Base-by-base conservation (phyloP, 2,113 vertebrate genomes). In the Puntigrus tetrazona region DNA sequence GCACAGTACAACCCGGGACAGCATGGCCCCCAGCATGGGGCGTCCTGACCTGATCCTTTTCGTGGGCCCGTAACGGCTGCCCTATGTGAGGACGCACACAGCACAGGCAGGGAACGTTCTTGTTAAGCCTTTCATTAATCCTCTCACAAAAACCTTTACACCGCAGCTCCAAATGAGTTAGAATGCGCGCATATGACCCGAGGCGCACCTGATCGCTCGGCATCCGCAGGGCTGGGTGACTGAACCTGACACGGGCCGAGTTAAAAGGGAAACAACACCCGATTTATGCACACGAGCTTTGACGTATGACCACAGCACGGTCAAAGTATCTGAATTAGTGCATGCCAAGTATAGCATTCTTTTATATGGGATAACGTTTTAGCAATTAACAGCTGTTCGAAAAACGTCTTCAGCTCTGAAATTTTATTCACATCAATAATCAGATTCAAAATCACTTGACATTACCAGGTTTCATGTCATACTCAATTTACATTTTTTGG, bases 71-170 rank as follows among this genome's bases (percentile, higher is more conserved):
- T 20, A 20, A 59, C 55, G 25, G 11, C 65, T 69, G 65, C 57
- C 43, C 65, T 79, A 69, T 43, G 16, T 29, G 20, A 78, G 74
- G 75, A 79, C 65, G 25, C 22, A 78, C 50, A 85, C 43, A 5
- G 59, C 50, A 14, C 27, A 47, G 16, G 16, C 61, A 45, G 59
- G 43, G 65, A 81, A 81, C 63, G 31, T 81, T 81, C 79, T 14
- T 55, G 63, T n/a, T 81, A 81, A 81, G 63, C 79, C 79, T 36
- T 70, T 70, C 63, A 70, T 70, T 81, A 81, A 81, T 81, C 79
- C 78, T 81, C 65, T 81, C 79, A 81, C 63, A 70, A 55, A 50
- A 70, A 69, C 63, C 63, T 81, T 81, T 70, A n/a, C 45, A 5
- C 50, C 4, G 8, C 74, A 47, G 74, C 27, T 69, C 61, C n/a